These are phyloP conservation scores for Saxicola maurus DNA, from an alignment of 2,797 vertebrate genomes.

Conservation along the genomic window DNA sequence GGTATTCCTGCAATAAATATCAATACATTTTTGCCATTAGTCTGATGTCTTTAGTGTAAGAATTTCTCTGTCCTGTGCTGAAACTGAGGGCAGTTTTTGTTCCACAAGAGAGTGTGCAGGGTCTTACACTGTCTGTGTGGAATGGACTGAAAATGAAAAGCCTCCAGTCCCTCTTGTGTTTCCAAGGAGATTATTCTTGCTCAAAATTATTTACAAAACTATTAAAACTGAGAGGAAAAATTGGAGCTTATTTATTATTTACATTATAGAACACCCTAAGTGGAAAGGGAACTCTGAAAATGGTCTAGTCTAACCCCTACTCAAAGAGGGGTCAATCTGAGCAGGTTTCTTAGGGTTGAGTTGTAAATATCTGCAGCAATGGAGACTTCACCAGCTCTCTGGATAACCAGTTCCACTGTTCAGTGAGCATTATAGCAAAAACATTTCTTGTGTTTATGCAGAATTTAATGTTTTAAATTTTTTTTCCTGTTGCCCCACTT, in stretches of 20 bases:
- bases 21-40: not conserved
- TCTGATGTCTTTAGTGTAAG: not conserved
- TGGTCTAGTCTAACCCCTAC: not conserved
- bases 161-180: not conserved
- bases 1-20: slow-evolving; percentile 23
- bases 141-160: not conserved
- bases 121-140: not conserved
- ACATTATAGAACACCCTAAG: not conserved
- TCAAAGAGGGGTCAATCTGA: not conserved
- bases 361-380: not conserved
- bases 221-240: not conserved
- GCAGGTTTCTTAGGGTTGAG: not conserved
- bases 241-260: not conserved
- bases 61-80: not conserved
- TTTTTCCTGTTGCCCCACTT: not conserved
- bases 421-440: not conserved
- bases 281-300: not conserved
- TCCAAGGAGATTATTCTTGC: not conserved
- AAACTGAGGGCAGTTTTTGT: not conserved
- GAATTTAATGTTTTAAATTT: not conserved
- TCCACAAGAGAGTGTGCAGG: not conserved
- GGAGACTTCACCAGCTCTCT: not conserved
- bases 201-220: not conserved
- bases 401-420: not conserved
- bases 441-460: not conserved